These are phyloP conservation scores for Lycaena phlaeas DNA, from an alignment of 2,888 invertebrate species.

Conservation along the genomic window DNA sequence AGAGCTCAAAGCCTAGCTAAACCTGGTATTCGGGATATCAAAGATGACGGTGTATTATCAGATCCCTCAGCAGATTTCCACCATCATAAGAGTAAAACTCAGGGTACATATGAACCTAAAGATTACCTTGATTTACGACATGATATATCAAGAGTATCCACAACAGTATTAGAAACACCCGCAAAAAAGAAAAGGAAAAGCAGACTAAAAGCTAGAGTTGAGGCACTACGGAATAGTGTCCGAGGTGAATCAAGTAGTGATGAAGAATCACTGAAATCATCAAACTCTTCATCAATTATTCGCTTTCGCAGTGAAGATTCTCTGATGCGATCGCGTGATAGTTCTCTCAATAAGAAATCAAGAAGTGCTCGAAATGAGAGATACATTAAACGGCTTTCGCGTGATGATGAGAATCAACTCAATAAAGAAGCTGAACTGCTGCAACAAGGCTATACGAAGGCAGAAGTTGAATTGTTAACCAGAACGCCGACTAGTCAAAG, in stretches of 20 bases:
- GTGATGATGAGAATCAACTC: slow-evolving; percentile 76
- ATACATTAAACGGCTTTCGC: slow-evolving; percentile 82
- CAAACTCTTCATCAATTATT: slow-evolving; percentile 76
- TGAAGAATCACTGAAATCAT: slow-evolving; percentile 79
- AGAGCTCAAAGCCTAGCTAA: slow-evolving; percentile 65
- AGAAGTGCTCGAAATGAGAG: slow-evolving; percentile 85
- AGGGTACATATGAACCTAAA: slow-evolving; percentile 48
- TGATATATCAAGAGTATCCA: slow-evolving; percentile 49
- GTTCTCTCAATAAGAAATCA: slow-evolving; percentile 75
- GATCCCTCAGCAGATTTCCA: slow-evolving; percentile 71
- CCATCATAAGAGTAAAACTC: slow-evolving; percentile 51
- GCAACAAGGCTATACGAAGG: slow-evolving; percentile 65
- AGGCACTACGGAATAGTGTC: slow-evolving; percentile 76
- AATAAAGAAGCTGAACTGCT: slow-evolving; percentile 69
- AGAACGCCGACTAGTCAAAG: slow-evolving; percentile 69
- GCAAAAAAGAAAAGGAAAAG: slow-evolving; percentile 71
- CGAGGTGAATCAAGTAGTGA: slow-evolving; percentile 79
- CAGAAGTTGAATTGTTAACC: slow-evolving; percentile 67
- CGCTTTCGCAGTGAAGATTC: slow-evolving; percentile 81
- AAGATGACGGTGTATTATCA: slow-evolving; percentile 71
- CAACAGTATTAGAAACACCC: slow-evolving; percentile 64
- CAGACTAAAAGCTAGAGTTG: slow-evolving; percentile 77
- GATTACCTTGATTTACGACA: slow-evolving; percentile 53
- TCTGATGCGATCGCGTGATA: slow-evolving; percentile 72
- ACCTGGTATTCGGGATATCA: slow-evolving; percentile 41